Evolutionary conservation across 1,140 invertebrate genomes (phyloP).

Genomic region (Dreissena rostriformis): DNA sequence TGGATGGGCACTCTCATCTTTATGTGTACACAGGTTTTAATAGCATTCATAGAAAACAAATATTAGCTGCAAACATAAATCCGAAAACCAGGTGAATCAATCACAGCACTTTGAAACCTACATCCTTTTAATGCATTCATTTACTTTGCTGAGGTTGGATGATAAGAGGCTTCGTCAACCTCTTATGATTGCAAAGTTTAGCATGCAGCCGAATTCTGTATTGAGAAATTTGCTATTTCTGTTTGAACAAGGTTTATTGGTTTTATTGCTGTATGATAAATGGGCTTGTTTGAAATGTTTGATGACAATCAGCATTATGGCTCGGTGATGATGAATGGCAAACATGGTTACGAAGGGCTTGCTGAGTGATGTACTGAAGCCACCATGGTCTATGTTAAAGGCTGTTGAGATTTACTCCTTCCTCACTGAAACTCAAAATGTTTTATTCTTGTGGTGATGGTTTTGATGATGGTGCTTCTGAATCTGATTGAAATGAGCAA

Average conservation of each 20-base stretch:
- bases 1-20: constrained; percentile 21
- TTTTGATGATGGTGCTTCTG: constrained; percentile 20
- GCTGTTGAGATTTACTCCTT: neutral
- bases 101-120: constrained; percentile 39
- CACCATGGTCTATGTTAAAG: neutral
- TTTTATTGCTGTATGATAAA: constrained; percentile 14
- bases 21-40: constrained; percentile 44
- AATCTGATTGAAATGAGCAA: constrained; percentile 17
- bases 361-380: too few species aligned
- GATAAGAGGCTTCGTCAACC: constrained; percentile 40
- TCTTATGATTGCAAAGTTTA: constrained; percentile 27
- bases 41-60: constrained; percentile 52
- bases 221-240: constrained; percentile 45
- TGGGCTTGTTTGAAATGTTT: constrained; percentile 7
- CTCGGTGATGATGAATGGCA: neutral
- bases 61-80: constrained; percentile 53
- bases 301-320: constrained; percentile 9
- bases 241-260: constrained; percentile 41
- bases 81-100: constrained; percentile 42
- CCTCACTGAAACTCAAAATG: neutral
- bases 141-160: constrained; percentile 34
- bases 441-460: neutral
- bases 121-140: constrained; percentile 48
- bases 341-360: too few species aligned
- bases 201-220: constrained; percentile 42